Base-by-base conservation (phyloP, 1,140 invertebrate genomes). In the Anoplophora glabripennis region DNA sequence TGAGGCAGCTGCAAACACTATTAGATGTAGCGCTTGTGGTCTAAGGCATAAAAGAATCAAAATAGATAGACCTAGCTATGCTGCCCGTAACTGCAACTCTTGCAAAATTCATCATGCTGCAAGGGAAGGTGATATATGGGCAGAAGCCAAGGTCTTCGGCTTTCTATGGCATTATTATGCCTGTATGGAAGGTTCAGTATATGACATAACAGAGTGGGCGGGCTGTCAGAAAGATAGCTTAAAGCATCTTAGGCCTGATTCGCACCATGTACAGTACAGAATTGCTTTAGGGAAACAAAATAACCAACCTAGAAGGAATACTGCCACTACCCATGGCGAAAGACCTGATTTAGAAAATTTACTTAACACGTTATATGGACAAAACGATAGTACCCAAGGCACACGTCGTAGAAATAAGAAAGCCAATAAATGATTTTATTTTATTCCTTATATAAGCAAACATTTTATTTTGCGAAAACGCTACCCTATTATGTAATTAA, bases 51-150 rank as follows among this genome's bases (percentile, higher is more conserved):
- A 89, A 72, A 84, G 94, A 51, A 84, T 90, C 65, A 84, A 87
- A 70, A 89, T 91, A 15, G 87, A 91, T 63, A 81, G 93, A 71
- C 91, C 92, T 38, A 89, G 88, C 73, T 95, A 93, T 76, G 92
- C 92, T 44, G 93, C 93, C 28, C 81, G 94, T 34, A 92, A 89
- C 77, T 97, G 94, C 81, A 82, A 84, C 61, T 86, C 89, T 61
- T 96, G 94, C 78, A 90, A 92, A 77, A 93, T 92, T 69, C 83
- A 89, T 64, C 94, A 97, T 79, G 87, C 91, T 54, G 93, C 92
- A 37, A 89, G 92, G 81, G 93, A 96, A 94, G 93, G 93, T 62
- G 94, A 97, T 75, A 93, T 97, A 63, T 96, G 94, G 94, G 93
- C 93, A 42, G 94, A 97, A 79, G 92, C 89, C 42, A 84, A 85